These are phyloP conservation scores for Microtus ochrogaster DNA, from an alignment of 2,113 vertebrate genomes.

Conservation along the genomic window DNA sequence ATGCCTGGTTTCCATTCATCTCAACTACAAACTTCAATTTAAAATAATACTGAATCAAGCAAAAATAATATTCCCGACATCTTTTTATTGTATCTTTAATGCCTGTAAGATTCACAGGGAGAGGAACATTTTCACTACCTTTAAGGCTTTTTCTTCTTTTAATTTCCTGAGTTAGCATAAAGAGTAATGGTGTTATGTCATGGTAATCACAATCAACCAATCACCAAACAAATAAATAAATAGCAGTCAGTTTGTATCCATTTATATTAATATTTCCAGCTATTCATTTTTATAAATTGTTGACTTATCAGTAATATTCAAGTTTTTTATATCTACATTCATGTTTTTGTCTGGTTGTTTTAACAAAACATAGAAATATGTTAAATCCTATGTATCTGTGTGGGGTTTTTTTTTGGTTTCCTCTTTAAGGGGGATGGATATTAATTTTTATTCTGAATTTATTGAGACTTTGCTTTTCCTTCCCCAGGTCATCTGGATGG, in stretches of 20 bases:
- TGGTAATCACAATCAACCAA: not conserved
- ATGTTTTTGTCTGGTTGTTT: conserved; percentile 28
- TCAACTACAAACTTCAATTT: not conserved
- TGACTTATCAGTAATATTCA: not conserved
- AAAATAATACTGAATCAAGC: not conserved
- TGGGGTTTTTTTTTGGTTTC: not conserved
- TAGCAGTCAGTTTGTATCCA: not conserved
- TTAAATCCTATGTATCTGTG: not conserved
- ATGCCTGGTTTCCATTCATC: not conserved
- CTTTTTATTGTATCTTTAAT: conserved; percentile 10
- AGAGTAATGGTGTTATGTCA: not conserved
- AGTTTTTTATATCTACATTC: not conserved
- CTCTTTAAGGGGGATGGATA: not conserved
- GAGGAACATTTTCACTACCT: not conserved
- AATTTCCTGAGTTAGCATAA: not conserved
- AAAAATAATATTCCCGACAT: conserved; percentile 17
- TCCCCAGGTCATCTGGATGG: not conserved
- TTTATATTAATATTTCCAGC: not conserved
- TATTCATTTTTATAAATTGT: conserved; percentile 1
- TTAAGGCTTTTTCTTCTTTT: not conserved
- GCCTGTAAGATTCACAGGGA: not conserved
- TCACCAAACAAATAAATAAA: not conserved
- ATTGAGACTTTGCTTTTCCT: not conserved
- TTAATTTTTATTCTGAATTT: not conserved
- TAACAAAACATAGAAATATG: not conserved